These are phyloP conservation scores for Bombus confusus DNA, from an alignment of 1,140 invertebrate genomes.

Conservation along the genomic window DNA sequence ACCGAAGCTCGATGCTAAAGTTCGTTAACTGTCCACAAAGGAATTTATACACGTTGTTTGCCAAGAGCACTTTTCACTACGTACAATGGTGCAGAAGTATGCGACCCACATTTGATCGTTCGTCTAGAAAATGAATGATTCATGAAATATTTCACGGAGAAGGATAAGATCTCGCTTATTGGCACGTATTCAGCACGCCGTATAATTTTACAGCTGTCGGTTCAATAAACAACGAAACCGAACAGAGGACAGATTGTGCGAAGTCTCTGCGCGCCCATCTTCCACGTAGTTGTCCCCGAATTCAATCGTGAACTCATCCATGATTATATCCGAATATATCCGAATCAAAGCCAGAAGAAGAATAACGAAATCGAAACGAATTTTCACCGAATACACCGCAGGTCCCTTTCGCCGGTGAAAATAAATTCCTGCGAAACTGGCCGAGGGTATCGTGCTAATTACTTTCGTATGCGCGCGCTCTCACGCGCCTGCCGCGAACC, in stretches of 20 bases:
- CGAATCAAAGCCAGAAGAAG: not conserved
- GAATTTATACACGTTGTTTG: not conserved
- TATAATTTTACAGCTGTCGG: not conserved
- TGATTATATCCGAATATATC: not conserved
- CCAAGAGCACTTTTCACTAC: too few relatives aligned
- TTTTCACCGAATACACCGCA: not conserved
- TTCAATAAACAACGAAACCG: not conserved
- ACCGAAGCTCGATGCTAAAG: too few relatives aligned
- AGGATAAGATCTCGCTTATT: not conserved
- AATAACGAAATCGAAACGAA: not conserved
- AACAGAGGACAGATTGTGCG: not conserved
- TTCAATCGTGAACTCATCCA: not conserved
- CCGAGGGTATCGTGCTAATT: slow-evolving; percentile 23
- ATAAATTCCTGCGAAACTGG: slow-evolving; percentile 13
- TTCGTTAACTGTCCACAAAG: too few relatives aligned
- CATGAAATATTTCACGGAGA: not conserved
- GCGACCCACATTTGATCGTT: not conserved
- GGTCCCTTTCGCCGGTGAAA: not conserved
- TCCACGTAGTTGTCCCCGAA: not conserved
- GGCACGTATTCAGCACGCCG: too few relatives aligned
- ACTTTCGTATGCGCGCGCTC: not conserved
- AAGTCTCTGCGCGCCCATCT: rapidly evolving
- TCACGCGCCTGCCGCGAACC: not conserved
- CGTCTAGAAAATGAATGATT: not conserved
- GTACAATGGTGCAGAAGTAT: not conserved